Evolutionary conservation across 2,113 vertebrate species (phyloP).

Genomic region (Paramisgurnus dabryanus): DNA sequence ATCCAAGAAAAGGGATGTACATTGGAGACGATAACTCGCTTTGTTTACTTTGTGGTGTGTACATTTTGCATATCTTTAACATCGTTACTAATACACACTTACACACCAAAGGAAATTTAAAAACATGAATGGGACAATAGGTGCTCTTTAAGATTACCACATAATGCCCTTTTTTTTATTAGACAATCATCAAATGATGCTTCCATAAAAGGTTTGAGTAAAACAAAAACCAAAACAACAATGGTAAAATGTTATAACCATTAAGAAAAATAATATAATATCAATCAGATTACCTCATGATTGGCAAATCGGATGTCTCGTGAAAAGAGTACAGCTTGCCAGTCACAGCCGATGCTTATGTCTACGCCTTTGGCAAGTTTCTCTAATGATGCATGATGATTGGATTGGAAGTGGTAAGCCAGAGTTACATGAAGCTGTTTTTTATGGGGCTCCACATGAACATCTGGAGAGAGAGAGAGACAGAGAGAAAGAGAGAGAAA

Average conservation of each 20-base stretch:
- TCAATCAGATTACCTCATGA: slow-evolving; percentile 81
- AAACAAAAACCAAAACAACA: no score
- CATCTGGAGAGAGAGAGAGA: slow-evolving; percentile 74
- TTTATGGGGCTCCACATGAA: slow-evolving; percentile 92
- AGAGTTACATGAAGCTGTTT: slow-evolving; percentile 96
- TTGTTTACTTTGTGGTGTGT: no score
- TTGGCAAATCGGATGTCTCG: slow-evolving; percentile 95
- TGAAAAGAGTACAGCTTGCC: slow-evolving; percentile 93
- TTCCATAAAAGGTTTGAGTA: no score
- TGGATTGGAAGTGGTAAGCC: slow-evolving; percentile 95
- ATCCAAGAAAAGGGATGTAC: no score
- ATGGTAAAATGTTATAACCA: background rate
- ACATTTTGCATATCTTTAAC: no score
- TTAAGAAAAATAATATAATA: background rate
- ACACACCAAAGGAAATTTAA: no score
- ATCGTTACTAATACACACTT: no score
- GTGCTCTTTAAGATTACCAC: no score
- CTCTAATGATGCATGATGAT: slow-evolving; percentile 86
- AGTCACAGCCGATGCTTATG: slow-evolving; percentile 88
- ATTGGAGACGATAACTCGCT: no score
- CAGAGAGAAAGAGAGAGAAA: background rate
- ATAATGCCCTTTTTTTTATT: no score
- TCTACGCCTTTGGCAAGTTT: slow-evolving; percentile 90
- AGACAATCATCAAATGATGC: no score
- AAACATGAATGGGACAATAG: no score